Conservation (phyloP, 2,113 vertebrate species). For the Pseudorhombus dupliciocellatus region DNA sequence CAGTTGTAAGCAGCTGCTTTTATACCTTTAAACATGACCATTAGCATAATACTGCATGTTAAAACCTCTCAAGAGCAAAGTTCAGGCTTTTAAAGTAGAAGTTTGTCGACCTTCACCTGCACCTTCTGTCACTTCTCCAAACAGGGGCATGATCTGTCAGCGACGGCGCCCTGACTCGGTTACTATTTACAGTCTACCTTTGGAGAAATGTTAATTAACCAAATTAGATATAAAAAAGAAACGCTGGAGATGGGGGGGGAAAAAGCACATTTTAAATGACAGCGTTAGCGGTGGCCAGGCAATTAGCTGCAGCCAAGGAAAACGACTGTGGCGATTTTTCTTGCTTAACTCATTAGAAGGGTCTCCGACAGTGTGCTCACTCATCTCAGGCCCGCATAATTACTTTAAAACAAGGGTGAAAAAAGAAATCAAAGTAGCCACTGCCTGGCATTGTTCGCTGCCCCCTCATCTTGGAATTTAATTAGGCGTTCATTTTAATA, state of each 20-base stretch:
- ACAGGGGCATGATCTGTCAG: conserved; percentile 18
- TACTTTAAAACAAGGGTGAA: conserved; percentile 81
- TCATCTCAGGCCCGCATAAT: conserved; percentile 85
- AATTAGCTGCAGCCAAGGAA: conserved; percentile 84
- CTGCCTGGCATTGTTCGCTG: conserved; percentile 80
- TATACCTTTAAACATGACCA: conserved; percentile 27
- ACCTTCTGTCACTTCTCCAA: conserved; percentile 5
- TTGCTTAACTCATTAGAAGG: conserved; percentile 85
- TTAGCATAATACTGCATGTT: conserved; percentile 14
- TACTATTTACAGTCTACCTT: conserved; percentile 34
- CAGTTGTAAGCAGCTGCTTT: conserved; percentile 28
- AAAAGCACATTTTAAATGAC: conserved; percentile 76
- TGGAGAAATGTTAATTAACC: conserved; percentile 64
- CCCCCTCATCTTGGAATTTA: conserved; percentile 83
- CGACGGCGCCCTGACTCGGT: background rate
- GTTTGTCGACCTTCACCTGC: conserved; percentile 33
- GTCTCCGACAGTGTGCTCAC: conserved; percentile 81
- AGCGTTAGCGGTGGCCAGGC: conserved; percentile 77
- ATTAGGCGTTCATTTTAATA: conserved; percentile 85
- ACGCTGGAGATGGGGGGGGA: conserved; percentile 39
- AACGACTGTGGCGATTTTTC: conserved; percentile 84
- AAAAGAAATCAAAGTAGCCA: conserved; percentile 79
- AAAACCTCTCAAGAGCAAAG: conserved; percentile 19
- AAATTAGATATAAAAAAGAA: conserved; percentile 12
- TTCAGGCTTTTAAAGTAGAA: conserved; percentile 43